Evolutionary conservation across 2,797 vertebrate genomes (phyloP).

Genomic region (Mionectes olivaceus): DNA sequence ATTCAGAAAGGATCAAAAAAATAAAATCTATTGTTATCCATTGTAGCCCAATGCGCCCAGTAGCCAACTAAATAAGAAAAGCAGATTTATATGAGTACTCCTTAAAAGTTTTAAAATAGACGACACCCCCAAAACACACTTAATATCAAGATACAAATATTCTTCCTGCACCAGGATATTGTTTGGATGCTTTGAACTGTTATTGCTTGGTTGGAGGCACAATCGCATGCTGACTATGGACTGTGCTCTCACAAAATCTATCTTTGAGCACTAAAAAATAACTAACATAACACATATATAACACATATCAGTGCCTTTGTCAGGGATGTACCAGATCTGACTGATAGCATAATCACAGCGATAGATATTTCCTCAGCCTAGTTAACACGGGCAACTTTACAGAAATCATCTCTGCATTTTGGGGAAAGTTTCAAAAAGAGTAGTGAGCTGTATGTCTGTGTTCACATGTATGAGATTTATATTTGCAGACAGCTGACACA

Average conservation of each 20-base stretch:
- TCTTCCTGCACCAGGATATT: neutral
- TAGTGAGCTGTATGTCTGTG: neutral
- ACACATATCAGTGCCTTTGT: neutral
- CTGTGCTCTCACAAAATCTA: neutral
- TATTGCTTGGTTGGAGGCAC: neutral
- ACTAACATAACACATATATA: too few relatives aligned
- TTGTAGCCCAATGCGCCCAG: neutral
- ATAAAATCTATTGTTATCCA: neutral
- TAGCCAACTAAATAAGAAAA: neutral
- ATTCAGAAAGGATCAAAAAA: neutral
- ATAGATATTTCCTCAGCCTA: neutral
- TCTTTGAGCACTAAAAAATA: neutral
- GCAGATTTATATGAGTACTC: neutral
- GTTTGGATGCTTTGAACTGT: neutral
- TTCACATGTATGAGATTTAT: neutral
- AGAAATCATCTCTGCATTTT: neutral
- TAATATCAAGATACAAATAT: neutral
- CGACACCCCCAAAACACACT: neutral
- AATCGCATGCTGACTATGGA: fast-evolving
- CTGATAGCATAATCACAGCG: neutral
- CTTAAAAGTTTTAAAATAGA: neutral
- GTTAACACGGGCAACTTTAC: neutral
- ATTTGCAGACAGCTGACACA: neutral
- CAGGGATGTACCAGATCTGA: neutral
- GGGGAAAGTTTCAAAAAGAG: neutral